A percentile compares a stretch with the other conserved stretches of the same genome.
These are phyloP conservation scores for Mus spicilegus DNA, from an alignment of 2,113 vertebrate genomes.

Conservation along the genomic window DNA sequence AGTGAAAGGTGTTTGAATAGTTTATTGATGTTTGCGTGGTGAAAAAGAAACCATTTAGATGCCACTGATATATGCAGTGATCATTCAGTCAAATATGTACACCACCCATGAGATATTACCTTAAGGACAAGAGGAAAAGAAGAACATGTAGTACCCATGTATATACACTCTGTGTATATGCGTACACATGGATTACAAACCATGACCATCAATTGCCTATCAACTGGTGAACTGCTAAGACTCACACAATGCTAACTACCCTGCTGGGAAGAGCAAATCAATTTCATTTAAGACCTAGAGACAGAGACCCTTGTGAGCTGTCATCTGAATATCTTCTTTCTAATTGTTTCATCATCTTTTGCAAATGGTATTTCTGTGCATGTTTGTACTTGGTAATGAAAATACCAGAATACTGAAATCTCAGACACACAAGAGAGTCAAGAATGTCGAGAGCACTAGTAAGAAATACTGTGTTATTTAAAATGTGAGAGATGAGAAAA, in stretches of 20 bases:
- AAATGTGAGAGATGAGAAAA: neutral
- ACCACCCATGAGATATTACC: neutral
- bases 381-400: neutral
- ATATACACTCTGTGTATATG: neutral
- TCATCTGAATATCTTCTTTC: neutral
- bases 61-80: neutral
- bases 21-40: neutral
- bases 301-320: neutral
- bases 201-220: no score
- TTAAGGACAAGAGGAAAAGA: neutral
- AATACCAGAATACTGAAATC: neutral
- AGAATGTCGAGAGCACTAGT: neutral
- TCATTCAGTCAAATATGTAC: neutral
- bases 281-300: neutral
- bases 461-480: slow-evolving; percentile 3
- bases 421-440: neutral
- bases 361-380: neutral
- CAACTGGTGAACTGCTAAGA: neutral
- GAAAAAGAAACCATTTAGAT: slow-evolving; percentile 14
- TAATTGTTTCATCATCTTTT: neutral
- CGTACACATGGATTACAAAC: neutral
- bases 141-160: neutral
- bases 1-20: neutral
- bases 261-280: neutral
- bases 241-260: neutral